Evolutionary conservation across 2,797 vertebrate species (phyloP), one percentile per base, ranked within the genome.

Genomic region (Argyrosomus regius): DNA sequence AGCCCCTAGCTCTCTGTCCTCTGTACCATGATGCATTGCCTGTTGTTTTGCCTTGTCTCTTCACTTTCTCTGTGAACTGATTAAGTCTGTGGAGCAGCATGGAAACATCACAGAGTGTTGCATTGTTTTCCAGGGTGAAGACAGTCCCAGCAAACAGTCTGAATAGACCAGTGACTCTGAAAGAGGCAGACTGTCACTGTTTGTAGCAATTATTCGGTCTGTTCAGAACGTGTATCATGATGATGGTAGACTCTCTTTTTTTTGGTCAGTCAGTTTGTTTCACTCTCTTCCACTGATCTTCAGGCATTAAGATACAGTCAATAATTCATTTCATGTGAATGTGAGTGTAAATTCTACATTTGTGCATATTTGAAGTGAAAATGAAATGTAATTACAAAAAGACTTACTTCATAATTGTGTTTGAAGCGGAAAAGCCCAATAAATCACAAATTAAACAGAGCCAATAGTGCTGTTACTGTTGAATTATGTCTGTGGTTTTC

Each of bases 11-110:
- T 82, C 70, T 75, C 61, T 77, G 84, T 83, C 82, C 80, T 63
- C 64, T 45, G 57, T 60, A 62, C 69, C 72, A 69, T 90, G 84
- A 91, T 85, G 84, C 84, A 89, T 90, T 80, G 82, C 64, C 86
- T 85, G 81, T 87, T 89, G 77, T 83, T 83, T 82, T 72, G 57
- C 75, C 72, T 81, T 67, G 64, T 89, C 82, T 89, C 72, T 82
- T 76, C 67, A 67, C 80, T 85, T 86, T 80, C 79, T 70, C 72
- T 48, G n/a, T 61, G 45, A 72, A 68, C 81, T 82, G 77, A 92
- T 91, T 82, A 90, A 82, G 79, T 82, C 76, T 81, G 80, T 78
- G 77, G 50, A 83, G 35, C 85, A 72, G 84, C 73, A 54, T 67
- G 65, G 75, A 83, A 86, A 81, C 85, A 81, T 87, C 75, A 81